Base-by-base conservation (phyloP, 2,888 invertebrate species). In the Chymomyza fuscimana region DNA sequence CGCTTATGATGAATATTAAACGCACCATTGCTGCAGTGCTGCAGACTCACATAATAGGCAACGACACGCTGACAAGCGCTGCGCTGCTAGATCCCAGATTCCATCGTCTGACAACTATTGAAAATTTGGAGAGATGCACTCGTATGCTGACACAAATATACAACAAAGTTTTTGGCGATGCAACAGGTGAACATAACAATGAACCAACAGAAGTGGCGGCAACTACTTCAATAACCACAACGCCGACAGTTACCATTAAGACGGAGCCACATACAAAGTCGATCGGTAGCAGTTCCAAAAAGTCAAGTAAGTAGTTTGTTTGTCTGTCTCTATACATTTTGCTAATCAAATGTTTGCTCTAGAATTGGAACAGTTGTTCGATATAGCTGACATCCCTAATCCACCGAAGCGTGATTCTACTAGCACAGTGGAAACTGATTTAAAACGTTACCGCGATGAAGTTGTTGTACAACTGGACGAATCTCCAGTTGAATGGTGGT, bases 81-180 rank as follows among this genome's bases (percentile, higher is more conserved):
- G 89, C 91, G n/a, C 74, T 92, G 74, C 73, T 92, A 29, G 91
- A 92, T 81, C 91, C 91, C 5, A 86, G 91, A 64, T 91, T 91
- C 83, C 91, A 90, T 79, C 90, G 90, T 16, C 70, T 90, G 46
- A 91, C 82, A 65, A 89, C 86, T 61, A 81, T 90, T 36, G 87
- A 84, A 3, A 88, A 90, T 64, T 70, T 86, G 4, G 82, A 74
- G 5, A 81, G 75, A 46, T 88, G 85, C 63, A 69, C 90, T 1
- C 81, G 87, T 7, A 85, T 87, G 72, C 73, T 91, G 51, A 87
- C 82, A 16, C 79, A 82, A 61, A 88, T 88, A 75, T 87, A 87
- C 36, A 89, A 83, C 60, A 87, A 89, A 70, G 67, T 67, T 4
- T 86, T 89, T 59, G 75, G 76, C 0, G 77, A 76, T 6, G 65